phyloP scores from a whole-genome alignment of 2,113 vertebrate genomes.

The Xerus inauris region DNA sequence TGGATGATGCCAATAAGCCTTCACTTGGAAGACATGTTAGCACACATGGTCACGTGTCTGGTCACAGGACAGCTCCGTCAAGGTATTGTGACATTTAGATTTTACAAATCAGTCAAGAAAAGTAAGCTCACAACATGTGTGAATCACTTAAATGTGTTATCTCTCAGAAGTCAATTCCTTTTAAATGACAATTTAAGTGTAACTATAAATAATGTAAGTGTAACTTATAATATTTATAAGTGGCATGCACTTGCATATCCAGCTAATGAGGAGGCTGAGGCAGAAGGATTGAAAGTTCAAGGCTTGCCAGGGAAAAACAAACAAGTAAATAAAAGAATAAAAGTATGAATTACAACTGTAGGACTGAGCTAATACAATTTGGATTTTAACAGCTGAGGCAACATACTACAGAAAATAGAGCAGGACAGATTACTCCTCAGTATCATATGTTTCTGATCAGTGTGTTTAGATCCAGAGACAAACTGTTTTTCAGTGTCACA shows the following conservation, averaged over 20 bases:
- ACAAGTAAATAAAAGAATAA: too few relatives aligned
- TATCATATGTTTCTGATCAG: background rate
- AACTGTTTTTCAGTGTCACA: too few relatives aligned
- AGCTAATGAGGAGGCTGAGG: background rate
- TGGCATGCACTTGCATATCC: background rate
- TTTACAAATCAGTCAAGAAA: constrained; percentile 16
- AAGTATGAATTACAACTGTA: background rate
- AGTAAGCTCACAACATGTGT: background rate
- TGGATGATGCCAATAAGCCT: background rate
- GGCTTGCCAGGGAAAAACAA: background rate
- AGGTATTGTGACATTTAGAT: background rate
- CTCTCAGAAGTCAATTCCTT: background rate
- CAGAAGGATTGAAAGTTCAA: background rate
- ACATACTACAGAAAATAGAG: background rate
- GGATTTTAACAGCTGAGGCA: background rate
- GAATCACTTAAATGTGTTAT: background rate
- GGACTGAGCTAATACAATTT: background rate
- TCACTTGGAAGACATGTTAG: background rate
- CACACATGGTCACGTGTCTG: background rate
- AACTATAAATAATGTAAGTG: too few relatives aligned
- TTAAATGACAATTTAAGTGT: background rate
- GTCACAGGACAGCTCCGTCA: background rate
- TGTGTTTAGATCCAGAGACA: background rate
- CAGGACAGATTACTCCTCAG: background rate
- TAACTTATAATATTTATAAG: background rate